Conservation (phyloP, 2,888 invertebrate species). For the Eretmocerus hayati region DNA sequence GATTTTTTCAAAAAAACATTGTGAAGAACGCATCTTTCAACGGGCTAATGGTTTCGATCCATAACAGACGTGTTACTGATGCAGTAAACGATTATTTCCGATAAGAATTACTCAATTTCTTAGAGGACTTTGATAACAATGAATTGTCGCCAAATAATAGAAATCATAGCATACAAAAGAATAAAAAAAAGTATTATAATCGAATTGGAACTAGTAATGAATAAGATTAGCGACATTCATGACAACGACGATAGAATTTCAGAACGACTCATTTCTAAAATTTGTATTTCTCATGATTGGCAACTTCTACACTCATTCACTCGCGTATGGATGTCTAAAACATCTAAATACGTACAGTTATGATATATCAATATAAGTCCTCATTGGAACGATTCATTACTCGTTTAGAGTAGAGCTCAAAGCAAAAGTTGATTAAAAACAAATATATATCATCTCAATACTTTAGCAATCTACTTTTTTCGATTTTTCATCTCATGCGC, state of each 20-base stretch:
- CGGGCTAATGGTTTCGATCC: not conserved
- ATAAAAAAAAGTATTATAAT: constrained; percentile 14
- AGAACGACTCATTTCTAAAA: constrained; percentile 11
- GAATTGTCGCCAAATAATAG: not conserved
- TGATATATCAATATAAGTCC: constrained; percentile 22
- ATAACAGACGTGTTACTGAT: not conserved
- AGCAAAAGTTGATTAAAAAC: not conserved
- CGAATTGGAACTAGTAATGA: constrained; percentile 19
- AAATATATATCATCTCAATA: too few relatives aligned
- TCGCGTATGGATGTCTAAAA: constrained; percentile 34
- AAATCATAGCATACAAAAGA: not conserved
- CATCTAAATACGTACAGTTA: constrained; percentile 40
- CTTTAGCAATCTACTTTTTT: not conserved
- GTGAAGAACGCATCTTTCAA: not conserved
- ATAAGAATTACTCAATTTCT: constrained; percentile 5
- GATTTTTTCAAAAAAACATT: constrained; percentile 7
- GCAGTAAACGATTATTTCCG: not conserved
- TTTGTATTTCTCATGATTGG: constrained; percentile 29
- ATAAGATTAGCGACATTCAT: constrained; percentile 13
- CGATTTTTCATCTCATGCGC: not conserved
- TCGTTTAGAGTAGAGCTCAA: not conserved
- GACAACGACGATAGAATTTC: constrained; percentile 18
- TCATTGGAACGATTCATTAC: constrained; percentile 18
- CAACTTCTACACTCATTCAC: constrained; percentile 21
- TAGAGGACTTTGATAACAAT: constrained; percentile 4